A percentile compares a stretch with the other conserved stretches of the same genome.
These are phyloP conservation scores for Omphaloscelis lunosa DNA, from an alignment of 2,888 invertebrate genomes.

Conservation along the genomic window DNA sequence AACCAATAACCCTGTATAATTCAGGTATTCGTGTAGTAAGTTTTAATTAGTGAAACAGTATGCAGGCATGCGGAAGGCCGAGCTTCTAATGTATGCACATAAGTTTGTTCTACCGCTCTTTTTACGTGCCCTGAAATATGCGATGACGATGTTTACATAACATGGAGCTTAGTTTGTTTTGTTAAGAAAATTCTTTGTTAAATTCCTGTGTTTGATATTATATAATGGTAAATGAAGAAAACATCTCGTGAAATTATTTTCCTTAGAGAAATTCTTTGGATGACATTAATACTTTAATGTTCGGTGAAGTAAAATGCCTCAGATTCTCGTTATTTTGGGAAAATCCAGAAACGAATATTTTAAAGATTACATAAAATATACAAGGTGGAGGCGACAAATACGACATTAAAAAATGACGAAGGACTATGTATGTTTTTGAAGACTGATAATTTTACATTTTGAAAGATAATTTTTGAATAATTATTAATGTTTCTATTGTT, in stretches of 20 bases:
- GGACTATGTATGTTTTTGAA: too few relatives aligned
- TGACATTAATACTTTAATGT: background rate
- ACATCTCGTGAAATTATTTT: background rate
- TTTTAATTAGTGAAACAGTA: constrained; percentile 55
- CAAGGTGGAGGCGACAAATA: too few relatives aligned
- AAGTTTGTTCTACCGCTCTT: constrained; percentile 25
- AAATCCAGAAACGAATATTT: background rate
- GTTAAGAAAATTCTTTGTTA: constrained; percentile 7
- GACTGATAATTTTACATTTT: too few relatives aligned
- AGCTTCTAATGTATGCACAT: constrained; percentile 55
- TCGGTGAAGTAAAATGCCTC: too few relatives aligned
- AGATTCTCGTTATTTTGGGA: background rate
- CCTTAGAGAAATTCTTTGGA: background rate
- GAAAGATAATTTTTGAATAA: too few relatives aligned
- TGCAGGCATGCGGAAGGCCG: constrained; percentile 50
- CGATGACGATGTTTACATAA: constrained; percentile 20
- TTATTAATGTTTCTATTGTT: too few relatives aligned
- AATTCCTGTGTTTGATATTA: constrained; percentile 5
- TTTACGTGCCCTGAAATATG: constrained; percentile 54
- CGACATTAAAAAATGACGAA: too few relatives aligned
- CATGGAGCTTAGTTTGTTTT: constrained; percentile 6
- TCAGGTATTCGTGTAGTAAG: constrained; percentile 10
- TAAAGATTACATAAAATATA: too few relatives aligned
- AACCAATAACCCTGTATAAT: too few relatives aligned
- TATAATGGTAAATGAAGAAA: constrained; percentile 3